Base-by-base conservation (phyloP, 2,113 vertebrate genomes). In the Fregata magnificens region DNA sequence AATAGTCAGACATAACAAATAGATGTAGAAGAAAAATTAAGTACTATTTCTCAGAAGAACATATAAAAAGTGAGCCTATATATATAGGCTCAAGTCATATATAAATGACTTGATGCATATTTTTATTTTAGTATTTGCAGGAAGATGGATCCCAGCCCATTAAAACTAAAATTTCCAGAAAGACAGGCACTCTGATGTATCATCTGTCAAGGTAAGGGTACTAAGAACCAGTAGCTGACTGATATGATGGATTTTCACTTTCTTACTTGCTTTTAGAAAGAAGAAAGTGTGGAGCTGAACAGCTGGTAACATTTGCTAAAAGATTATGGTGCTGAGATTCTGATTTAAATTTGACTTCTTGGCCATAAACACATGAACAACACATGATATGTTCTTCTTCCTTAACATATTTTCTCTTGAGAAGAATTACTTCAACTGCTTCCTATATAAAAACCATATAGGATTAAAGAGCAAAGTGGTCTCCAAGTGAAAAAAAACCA, bases 261-360 rank as follows among this genome's bases (percentile, higher is more conserved):
- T 88, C 83, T 79, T 94, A n/a, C 92, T 88, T 73, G 61, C 90
- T 88, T 95, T 62, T 82, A 94, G 90, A 76, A 86, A 45, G 80
- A 86, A 80, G 74, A 82, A 97, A 95, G 69, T 92, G 90, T 97
- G 69, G 95, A 92, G 61, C 65, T 95, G 94, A 97, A 95, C 96
- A 97, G 96, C 96, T 96, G 96, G 96, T 95, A 97, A 93, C 95
- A 95, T 97, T 97, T 95, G 90, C 88, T 97, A 89, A 74, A 84
- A 92, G 86, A 96, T 97, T 94, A 95, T 86, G 76, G 90, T 93
- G 87, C 87, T 62, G 82, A 97, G 67, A 96, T 86, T 93, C 96
- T 79, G 78, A 93, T 95, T 96, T 95, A 94, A 96, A 92, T 96
- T 93, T 96, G 95, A 93, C 93, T 96, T 95, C 81, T 90, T 95